Percentiles rank a stretch among this genome's conserved stretches.
Conservation (phyloP, 2,888 invertebrate species). For the Chironomus tentans region DNA sequence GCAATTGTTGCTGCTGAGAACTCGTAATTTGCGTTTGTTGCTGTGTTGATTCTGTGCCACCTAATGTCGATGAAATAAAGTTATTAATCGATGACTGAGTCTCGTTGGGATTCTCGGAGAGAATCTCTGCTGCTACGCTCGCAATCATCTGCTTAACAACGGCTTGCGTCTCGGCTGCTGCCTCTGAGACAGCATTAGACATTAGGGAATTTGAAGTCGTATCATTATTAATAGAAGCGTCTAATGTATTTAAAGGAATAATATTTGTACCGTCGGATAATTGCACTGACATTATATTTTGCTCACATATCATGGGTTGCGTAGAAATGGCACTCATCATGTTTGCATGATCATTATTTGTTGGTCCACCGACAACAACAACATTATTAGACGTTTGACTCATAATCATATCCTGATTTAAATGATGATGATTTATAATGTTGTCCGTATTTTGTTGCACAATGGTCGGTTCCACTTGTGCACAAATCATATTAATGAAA, state of each 20-base stretch:
- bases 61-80: slow-evolving; percentile 41
- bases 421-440: slow-evolving; percentile 34
- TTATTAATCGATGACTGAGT: slow-evolving; percentile 52
- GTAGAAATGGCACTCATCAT: slow-evolving; percentile 2
- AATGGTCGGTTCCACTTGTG: neutral
- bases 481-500: slow-evolving; percentile 20
- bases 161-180: slow-evolving; percentile 48
- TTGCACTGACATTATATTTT: slow-evolving; percentile 5
- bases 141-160: slow-evolving; percentile 67
- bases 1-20: slow-evolving; percentile 8
- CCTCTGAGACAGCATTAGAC: slow-evolving; percentile 32
- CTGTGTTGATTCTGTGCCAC: slow-evolving; percentile 28
- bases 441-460: slow-evolving; percentile 31
- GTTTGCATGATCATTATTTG: slow-evolving; percentile 25
- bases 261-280: slow-evolving; percentile 10
- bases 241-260: neutral
- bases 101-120: slow-evolving; percentile 39
- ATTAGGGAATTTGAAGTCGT: slow-evolving; percentile 29
- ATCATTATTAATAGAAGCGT: neutral
- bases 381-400: slow-evolving; percentile 32
- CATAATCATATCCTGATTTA: slow-evolving; percentile 41
- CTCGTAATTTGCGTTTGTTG: slow-evolving; percentile 20
- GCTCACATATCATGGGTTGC: slow-evolving; percentile 7
- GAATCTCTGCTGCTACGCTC: slow-evolving; percentile 62
- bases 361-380: neutral